phyloP scores from a whole-genome alignment of 2,888 invertebrate species.

The Branchellion lobata region DNA sequence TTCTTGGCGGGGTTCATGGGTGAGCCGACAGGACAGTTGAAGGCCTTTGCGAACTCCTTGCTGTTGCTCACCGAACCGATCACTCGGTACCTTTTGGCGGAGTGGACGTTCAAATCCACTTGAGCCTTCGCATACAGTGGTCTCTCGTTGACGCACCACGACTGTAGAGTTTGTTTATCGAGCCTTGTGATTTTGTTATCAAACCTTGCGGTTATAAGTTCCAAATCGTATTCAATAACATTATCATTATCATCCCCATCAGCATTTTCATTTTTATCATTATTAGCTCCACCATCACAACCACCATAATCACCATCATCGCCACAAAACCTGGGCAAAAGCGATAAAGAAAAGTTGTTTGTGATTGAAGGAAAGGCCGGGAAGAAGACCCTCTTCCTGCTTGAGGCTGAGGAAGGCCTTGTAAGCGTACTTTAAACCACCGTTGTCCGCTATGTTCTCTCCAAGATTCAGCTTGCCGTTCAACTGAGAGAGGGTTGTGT shows the following conservation, averaged over 20 bases:
- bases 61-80: constrained; percentile 53
- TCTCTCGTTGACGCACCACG: not conserved
- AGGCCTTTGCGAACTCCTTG: constrained; percentile 51
- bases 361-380: constrained; percentile 59
- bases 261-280: no score
- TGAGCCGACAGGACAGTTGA: constrained; percentile 49
- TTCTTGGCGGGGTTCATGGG: constrained; percentile 82
- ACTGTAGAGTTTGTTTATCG: no score
- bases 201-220: no score
- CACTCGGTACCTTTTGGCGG: constrained; percentile 46
- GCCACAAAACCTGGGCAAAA: constrained; percentile 69
- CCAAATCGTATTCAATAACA: no score
- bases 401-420: constrained; percentile 50
- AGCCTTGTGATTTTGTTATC: not conserved
- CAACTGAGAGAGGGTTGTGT: no score
- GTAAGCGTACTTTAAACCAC: constrained; percentile 76
- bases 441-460: constrained; percentile 94
- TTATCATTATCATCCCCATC: no score
- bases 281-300: no score
- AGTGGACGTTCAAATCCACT: not conserved
- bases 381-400: constrained; percentile 68
- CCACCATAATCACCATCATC: no score
- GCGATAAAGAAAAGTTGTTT: constrained; percentile 64
- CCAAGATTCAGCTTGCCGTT: constrained; percentile 89
- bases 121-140: no score